A percentile compares a stretch with the other conserved stretches of the same genome.
Evolutionary conservation across 1,140 invertebrate genomes (phyloP).

Genomic region (Calephelis nemesis): DNA sequence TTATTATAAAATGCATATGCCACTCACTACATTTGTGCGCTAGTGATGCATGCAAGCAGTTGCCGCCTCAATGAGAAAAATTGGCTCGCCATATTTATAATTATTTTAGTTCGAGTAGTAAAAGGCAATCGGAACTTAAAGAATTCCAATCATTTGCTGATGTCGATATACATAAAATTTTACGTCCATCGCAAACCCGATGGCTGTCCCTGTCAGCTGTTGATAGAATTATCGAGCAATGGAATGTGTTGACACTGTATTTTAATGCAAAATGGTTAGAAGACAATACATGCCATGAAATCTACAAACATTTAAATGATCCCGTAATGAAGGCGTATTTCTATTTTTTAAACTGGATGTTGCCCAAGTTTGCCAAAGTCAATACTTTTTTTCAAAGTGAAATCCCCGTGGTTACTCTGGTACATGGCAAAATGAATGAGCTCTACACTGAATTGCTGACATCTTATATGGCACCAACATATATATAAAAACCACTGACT

Average conservation of each 20-base stretch:
- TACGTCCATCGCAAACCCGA: conserved; percentile 42
- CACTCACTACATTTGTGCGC: conserved; percentile 29
- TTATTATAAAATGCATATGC: conserved; percentile 28
- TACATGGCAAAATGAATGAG: neutral
- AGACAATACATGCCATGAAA: neutral
- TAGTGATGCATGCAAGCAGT: conserved; percentile 22
- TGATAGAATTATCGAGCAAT: neutral
- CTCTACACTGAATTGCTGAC: neutral
- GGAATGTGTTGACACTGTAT: neutral
- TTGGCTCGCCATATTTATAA: conserved; percentile 22
- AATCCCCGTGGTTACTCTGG: neutral
- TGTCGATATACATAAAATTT: conserved; percentile 17
- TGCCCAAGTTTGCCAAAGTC: neutral
- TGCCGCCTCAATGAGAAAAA: conserved; percentile 24
- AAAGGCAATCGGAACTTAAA: conserved; percentile 18
- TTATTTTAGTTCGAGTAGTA: conserved; percentile 20
- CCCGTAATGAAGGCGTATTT: neutral
- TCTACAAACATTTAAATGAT: neutral
- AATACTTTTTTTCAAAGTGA: neutral
- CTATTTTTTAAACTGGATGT: neutral
- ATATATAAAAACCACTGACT: too few relatives aligned
- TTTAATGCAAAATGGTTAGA: neutral
- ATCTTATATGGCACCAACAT: too few relatives aligned
- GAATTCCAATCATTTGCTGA: conserved; percentile 12
- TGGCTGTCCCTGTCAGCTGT: neutral